Evolutionary conservation across 2,113 vertebrate species (phyloP).

Genomic region (Poecile atricapillus): DNA sequence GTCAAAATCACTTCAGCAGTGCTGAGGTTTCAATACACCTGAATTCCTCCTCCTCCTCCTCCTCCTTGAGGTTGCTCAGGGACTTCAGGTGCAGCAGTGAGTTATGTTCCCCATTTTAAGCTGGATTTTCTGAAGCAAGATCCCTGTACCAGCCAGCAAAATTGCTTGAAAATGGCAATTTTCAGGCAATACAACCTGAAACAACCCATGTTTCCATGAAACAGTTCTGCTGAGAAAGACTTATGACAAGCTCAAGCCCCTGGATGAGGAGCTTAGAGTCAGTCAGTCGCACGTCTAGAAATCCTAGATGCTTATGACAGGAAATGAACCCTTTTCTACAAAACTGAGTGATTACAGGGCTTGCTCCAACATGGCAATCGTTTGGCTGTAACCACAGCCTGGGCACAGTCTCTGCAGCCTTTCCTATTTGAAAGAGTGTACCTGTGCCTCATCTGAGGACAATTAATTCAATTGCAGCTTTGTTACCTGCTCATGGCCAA

Average conservation of each 20-base stretch:
- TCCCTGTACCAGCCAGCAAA: background rate
- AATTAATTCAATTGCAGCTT: background rate
- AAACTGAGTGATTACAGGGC: background rate
- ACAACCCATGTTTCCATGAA: background rate
- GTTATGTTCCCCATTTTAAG: background rate
- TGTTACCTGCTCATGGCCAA: background rate
- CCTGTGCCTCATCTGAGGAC: background rate
- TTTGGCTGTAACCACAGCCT: background rate
- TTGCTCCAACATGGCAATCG: background rate
- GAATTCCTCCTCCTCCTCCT: background rate
- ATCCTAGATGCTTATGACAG: background rate
- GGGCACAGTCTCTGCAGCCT: background rate
- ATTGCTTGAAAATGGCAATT: background rate
- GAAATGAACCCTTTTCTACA: background rate
- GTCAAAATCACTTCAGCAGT: background rate
- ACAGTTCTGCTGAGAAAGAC: background rate
- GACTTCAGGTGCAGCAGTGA: background rate
- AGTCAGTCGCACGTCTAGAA: background rate
- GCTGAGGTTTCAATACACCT: background rate
- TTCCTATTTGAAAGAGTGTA: background rate
- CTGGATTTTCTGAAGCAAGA: background rate
- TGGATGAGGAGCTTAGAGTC: background rate
- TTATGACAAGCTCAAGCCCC: background rate
- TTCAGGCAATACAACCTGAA: too few relatives aligned
- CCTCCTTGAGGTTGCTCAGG: background rate